These are phyloP conservation scores for Rhegmatorhina hoffmannsi DNA, from an alignment of 2,113 vertebrate genomes.

Conservation along the genomic window DNA sequence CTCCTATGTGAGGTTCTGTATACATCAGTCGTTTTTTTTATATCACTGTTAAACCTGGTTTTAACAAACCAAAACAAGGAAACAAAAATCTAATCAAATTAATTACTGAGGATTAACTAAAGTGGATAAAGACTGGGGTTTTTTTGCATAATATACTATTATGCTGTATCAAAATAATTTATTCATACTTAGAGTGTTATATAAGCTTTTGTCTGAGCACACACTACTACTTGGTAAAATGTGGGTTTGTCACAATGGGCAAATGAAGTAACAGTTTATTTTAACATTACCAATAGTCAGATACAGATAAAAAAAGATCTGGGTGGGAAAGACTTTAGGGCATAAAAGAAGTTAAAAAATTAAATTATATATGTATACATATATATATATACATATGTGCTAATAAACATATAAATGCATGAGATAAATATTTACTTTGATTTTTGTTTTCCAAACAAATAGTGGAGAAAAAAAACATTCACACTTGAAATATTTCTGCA, in stretches of 20 bases:
- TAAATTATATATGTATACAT: not conserved
- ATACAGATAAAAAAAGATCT: not conserved
- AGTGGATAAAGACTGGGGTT: not conserved
- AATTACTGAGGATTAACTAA: not conserved
- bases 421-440: not conserved
- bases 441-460: not conserved
- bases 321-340: not conserved
- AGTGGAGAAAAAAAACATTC: not conserved
- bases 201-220: not conserved
- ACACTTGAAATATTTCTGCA: not conserved
- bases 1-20: not conserved
- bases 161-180: not conserved
- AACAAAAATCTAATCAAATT: not conserved
- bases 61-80: not conserved
- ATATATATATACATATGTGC: not conserved
- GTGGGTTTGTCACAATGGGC: not conserved
- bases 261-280: not conserved
- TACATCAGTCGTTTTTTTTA: not conserved
- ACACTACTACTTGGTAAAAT: not conserved
- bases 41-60: not conserved
- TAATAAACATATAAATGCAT: rapidly evolving
- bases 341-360: not conserved
- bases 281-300: not conserved
- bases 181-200: not conserved
- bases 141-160: not conserved